Conservation (phyloP, 2,113 vertebrate species). For the Callaeas wilsoni region DNA sequence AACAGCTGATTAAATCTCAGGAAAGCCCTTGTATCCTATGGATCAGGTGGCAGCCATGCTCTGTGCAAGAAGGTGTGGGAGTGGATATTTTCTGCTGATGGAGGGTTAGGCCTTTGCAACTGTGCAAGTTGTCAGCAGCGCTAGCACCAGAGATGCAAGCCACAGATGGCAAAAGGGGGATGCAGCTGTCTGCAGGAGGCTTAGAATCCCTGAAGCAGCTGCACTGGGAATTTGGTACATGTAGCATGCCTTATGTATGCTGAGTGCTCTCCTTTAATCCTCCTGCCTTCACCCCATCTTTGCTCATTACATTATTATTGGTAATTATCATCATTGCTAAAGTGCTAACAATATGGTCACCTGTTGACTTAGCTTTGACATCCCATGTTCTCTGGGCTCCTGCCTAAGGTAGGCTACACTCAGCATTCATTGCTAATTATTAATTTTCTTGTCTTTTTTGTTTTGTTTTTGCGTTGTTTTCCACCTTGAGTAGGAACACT, state of each 20-base stretch:
- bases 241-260: neutral
- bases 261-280: constrained; percentile 16
- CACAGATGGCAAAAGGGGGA: constrained; percentile 41
- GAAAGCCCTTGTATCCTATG: neutral
- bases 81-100: neutral
- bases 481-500: neutral
- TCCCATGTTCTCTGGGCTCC: neutral
- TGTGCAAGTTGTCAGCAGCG: neutral
- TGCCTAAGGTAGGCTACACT: neutral
- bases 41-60: neutral
- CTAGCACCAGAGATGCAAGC: neutral
- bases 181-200: constrained; percentile 42
- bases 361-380: neutral
- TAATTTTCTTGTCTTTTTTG: neutral
- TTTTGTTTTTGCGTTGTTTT: neutral
- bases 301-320: constrained; percentile 36
- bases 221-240: constrained; percentile 45
- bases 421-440: neutral
- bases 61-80: neutral
- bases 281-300: constrained; percentile 6
- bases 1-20: constrained; percentile 7
- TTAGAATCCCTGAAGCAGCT: constrained; percentile 50
- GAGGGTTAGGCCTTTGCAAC: neutral
- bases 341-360: neutral
- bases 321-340: neutral